These are phyloP conservation scores for Limnephilus rhombicus DNA, from an alignment of 2,888 invertebrate species.

Conservation along the genomic window DNA sequence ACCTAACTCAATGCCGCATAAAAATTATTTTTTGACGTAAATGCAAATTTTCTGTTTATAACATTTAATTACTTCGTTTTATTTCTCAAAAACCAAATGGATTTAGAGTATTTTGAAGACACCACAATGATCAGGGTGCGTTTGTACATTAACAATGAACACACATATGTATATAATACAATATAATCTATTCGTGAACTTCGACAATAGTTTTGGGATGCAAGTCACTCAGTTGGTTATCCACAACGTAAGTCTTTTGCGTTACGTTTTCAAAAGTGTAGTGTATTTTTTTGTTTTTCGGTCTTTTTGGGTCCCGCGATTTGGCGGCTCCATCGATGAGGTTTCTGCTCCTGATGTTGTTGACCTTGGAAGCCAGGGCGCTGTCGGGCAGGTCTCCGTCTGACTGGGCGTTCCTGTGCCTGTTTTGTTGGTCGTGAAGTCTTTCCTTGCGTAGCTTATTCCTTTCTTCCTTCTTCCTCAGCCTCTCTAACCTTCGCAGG, in stretches of 20 bases:
- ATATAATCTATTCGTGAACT: conserved; percentile 65
- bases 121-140: not conserved
- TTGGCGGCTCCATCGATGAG: conserved; percentile 57
- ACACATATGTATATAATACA: too few species aligned
- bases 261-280: conserved; percentile 72
- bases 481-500: conserved; percentile 72
- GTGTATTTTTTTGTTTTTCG: conserved; percentile 33
- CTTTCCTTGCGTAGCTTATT: conserved; percentile 71
- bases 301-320: conserved; percentile 36
- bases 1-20: not conserved
- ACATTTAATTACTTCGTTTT: too few species aligned
- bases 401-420: conserved; percentile 60
- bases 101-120: not conserved
- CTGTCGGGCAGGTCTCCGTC: conserved; percentile 54
- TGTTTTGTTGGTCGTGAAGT: conserved; percentile 67
- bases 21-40: not conserved
- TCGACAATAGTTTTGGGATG: conserved; percentile 80
- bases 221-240: conserved; percentile 77
- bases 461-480: conserved; percentile 74
- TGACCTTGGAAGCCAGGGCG: conserved; percentile 45
- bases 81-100: not conserved
- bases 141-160: not conserved
- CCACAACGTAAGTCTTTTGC: conserved; percentile 78
- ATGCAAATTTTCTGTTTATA: not conserved
- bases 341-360: conserved; percentile 55